phyloP scores from a whole-genome alignment of 1,140 invertebrate genomes.

The Ephestia elutella region DNA sequence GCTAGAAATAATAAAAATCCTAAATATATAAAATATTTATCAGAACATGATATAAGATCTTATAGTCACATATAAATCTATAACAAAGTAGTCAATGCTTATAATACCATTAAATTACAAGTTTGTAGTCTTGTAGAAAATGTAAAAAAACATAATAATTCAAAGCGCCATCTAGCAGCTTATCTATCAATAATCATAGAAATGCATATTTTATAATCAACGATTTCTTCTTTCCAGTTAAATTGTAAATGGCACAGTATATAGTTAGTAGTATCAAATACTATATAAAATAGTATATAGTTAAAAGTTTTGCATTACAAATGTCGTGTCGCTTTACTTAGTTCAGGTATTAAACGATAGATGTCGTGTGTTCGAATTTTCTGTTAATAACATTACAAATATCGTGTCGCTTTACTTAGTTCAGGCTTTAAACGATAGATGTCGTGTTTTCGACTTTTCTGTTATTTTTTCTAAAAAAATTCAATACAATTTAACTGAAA shows the following conservation, averaged over 20 bases:
- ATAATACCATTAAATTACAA: conserved; percentile 7
- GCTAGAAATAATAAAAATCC: conserved; percentile 9
- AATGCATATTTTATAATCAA: conserved; percentile 3
- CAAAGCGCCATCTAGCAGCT: conserved; percentile 9
- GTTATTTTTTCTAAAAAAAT: not conserved
- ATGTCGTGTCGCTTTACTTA: not conserved
- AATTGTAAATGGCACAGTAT: not conserved
- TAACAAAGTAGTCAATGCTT: conserved; percentile 11
- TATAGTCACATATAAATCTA: conserved; percentile 9
- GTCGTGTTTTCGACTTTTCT: not conserved
- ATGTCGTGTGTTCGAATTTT: not conserved
- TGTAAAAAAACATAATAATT: not conserved
- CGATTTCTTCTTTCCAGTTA: not conserved
- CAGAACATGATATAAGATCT: conserved; percentile 4
- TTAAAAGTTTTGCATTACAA: too few species aligned
- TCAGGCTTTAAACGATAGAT: not conserved
- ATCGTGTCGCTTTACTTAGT: not conserved
- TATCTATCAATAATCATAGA: conserved; percentile 6
- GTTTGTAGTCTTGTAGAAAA: too few species aligned
- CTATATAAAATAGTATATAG: not conserved
- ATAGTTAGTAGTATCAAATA: too few species aligned
- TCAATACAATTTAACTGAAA: not conserved
- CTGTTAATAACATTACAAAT: not conserved
- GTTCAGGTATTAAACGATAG: not conserved
- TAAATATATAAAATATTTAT: conserved; percentile 13